Evolutionary conservation across 2,797 vertebrate species (phyloP), one percentile per base, ranked within the genome.

Genomic region (Silurus lanzhouensis): DNA sequence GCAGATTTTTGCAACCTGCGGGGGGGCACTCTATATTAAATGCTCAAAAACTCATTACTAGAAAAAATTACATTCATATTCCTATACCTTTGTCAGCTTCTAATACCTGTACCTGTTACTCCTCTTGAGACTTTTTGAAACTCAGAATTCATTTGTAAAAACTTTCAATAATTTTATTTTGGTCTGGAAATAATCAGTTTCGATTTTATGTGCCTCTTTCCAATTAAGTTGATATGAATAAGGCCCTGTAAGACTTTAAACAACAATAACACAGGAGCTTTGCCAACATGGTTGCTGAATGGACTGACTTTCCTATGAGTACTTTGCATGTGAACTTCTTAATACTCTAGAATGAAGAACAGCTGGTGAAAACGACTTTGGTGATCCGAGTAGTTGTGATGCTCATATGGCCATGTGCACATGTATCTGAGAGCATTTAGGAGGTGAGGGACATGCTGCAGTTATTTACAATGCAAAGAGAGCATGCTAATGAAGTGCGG

Each of bases 381-480:
- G 22, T 61, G 68, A 71, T n/a, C 27, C 13, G 27, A 17, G 68
- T 46, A 13, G 31, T 31, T n/a, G 14, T 48, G 82, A 57, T 31
- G 61, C 27, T 31, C 61, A 57, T 64, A 67, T 38, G 44, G 70
- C 14, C 63, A 76, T 25, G n/a, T n/a, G 52, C 60, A 58, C 10
- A 44, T 19, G 9, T 55, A 70, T 31, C 13, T 17, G 6, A 5
- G n/a, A 76, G 71, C 19, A 17, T 60, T 58, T 67, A 22, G 31
- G 48, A 84, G 83, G 31, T 70, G 61, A 60, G 27, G 44, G 63
- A 44, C 63, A 70, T n/a, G 20, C 83, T 78, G 83, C 83, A 78
- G 71, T 77, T 79, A 78, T 78, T 84, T 78, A 84, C 74, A 84
- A 78, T 46, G 75, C 83, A 84, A 68, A 70, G 83, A 58, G 46